phyloP scores from a whole-genome alignment of 1,140 invertebrate genomes.

The Eulimnadia texana region DNA sequence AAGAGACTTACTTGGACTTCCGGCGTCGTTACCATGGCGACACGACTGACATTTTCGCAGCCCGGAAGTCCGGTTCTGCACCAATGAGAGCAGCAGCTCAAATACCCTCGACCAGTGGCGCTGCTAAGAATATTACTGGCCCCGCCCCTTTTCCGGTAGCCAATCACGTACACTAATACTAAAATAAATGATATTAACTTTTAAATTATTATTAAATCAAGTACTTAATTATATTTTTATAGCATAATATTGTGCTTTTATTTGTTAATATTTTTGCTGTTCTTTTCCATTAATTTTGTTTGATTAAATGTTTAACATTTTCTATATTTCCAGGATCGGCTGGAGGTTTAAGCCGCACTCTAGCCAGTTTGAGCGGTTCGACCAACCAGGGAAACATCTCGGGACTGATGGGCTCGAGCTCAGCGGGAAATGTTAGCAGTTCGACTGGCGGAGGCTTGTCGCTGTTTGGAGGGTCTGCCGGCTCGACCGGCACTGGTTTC shows the following conservation, averaged over 20 bases:
- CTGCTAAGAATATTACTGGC: constrained; percentile 25
- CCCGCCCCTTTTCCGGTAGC: constrained; percentile 31
- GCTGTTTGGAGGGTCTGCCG: neutral
- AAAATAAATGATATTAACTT: neutral
- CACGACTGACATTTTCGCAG: constrained; percentile 59
- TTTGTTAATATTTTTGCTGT: neutral
- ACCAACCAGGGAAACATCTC: neutral
- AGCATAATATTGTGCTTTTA: no score
- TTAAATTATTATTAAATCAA: neutral
- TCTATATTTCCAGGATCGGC: neutral
- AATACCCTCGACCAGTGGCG: constrained; percentile 20
- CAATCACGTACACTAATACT: neutral
- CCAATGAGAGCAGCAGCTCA: no score
- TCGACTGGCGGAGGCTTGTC: neutral
- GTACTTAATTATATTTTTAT: no score
- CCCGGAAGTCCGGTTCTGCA: constrained; percentile 24
- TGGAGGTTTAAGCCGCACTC: neutral
- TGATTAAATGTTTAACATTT: neutral
- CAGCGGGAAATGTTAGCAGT: neutral
- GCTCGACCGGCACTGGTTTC: neutral
- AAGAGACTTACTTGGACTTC: constrained; percentile 66
- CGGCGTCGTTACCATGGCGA: constrained; percentile 63
- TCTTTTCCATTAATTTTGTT: neutral
- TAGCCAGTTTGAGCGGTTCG: neutral
- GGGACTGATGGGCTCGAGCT: neutral